Evolutionary conservation across 2,113 vertebrate genomes (phyloP).

Genomic region (Notothenia coriiceps): DNA sequence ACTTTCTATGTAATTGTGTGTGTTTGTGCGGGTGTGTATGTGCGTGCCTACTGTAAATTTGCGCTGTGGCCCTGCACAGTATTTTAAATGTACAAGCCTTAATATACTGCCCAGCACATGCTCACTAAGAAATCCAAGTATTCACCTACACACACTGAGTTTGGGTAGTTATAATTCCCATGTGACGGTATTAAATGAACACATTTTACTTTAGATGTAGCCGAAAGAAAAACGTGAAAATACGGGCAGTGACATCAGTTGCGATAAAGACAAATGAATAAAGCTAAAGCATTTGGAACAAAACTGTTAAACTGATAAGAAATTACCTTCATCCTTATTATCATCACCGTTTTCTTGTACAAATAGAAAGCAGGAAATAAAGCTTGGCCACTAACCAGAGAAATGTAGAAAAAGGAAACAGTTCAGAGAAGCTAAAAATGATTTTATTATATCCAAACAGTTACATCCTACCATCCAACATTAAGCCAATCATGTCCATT

Average conservation of each 20-base stretch:
- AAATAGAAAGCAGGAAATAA: too few species aligned
- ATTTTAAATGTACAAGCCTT: conserved; percentile 58
- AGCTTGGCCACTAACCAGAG: too few species aligned
- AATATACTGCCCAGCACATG: conserved; percentile 30
- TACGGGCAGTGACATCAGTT: neutral
- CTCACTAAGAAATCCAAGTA: conserved; percentile 1
- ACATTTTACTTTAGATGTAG: neutral
- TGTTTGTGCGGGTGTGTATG: too few species aligned
- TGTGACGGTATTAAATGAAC: neutral
- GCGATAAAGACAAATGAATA: neutral
- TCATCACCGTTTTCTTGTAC: too few species aligned
- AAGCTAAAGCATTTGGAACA: too few species aligned
- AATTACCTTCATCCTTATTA: too few species aligned
- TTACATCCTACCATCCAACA: too few species aligned
- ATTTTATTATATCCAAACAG: too few species aligned
- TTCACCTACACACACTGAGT: neutral
- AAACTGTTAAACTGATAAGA: too few species aligned
- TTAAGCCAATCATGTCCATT: too few species aligned
- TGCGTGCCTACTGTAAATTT: neutral
- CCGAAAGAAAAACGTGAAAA: neutral
- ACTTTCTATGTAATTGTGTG: neutral
- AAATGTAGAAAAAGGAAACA: too few species aligned
- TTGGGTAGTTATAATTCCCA: neutral
- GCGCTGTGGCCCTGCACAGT: neutral
- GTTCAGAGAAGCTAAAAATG: too few species aligned